Percentiles rank a stretch among this genome's conserved stretches.
Evolutionary conservation across 1,140 invertebrate species (phyloP).

Genomic region (Calephelis nemesis): DNA sequence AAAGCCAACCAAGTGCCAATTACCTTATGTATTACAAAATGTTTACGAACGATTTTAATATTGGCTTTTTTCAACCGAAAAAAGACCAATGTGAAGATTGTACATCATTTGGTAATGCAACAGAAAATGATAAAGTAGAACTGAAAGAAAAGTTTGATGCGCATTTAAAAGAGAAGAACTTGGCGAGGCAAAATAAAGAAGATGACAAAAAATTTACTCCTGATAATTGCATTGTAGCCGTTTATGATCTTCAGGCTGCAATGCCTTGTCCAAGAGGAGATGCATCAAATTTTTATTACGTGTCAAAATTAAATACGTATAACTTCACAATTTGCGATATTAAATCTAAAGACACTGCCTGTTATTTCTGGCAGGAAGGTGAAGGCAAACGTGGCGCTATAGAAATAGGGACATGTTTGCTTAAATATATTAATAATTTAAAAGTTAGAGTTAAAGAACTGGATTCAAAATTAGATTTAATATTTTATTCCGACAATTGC

Average conservation of each 20-base stretch:
- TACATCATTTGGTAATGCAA: conserved; percentile 23
- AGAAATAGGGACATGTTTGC: no score
- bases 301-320: conserved; percentile 3
- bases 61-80: conserved; percentile 3
- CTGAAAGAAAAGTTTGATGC: not conserved
- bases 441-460: no score
- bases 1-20: conserved; percentile 13
- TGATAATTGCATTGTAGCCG: conserved; percentile 4
- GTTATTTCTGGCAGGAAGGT: no score
- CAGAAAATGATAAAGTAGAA: conserved; percentile 1
- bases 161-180: not conserved
- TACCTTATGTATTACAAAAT: conserved; percentile 1
- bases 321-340: no score
- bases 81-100: conserved; percentile 13
- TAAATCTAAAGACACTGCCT: no score
- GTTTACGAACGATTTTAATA: not conserved
- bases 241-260: not conserved
- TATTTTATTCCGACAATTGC: not conserved
- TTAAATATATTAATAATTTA: no score
- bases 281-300: not conserved
- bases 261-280: conserved; percentile 6
- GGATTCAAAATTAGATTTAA: not conserved
- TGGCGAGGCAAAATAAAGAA: not conserved
- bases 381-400: no score
- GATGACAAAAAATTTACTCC: conserved; percentile 1